Evolutionary conservation across 1,140 invertebrate species (phyloP), one percentile per base, ranked within the genome.

Genomic region (Brachystomella parvula): DNA sequence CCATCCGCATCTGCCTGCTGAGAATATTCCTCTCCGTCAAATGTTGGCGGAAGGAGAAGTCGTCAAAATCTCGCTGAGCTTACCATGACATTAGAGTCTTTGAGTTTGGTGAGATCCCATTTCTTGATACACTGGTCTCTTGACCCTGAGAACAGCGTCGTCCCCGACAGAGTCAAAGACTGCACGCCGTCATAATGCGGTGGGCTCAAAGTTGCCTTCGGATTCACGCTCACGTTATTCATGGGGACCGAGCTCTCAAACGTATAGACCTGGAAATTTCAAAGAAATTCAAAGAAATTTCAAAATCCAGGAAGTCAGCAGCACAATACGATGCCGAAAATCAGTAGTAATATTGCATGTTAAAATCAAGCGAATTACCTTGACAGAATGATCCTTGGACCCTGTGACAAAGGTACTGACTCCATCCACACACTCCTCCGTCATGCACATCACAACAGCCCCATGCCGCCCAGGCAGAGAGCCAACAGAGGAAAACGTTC

Each of bases 101-200:
- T 44, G n/a, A 12, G n/a, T 44, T 44, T 44, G 3, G 24, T 56
- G 6, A 93, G 78, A 74, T 89, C 85, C 90, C 90, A 94, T 75
- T 90, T 88, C 80, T 94, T 94, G 74, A 94, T 89, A 75, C 89
- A 90, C 77, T 85, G 88, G 77, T 94, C 92, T 30, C 92, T 78
- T 0, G 90, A 92, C 60, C 90, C 91, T 76, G 87, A 90, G 80
- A 92, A 94, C 17, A 94, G 78, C 2, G 81, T 82, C 59, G 83
- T 78, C 24, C 82, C 84, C 53, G 77, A 72, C 39, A 90, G 80
- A n/a, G 85, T 83, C 32, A 94, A 81, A 57, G 86, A 87, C 76
- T 93, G 86, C 47, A 94, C 89, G 12, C 92, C 92, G 76, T 95
- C 92, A 77, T 94, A 95, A 79, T 95, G 92, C 19, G 92, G 92